Percentiles rank a stretch among this genome's conserved stretches.
phyloP scores from a whole-genome alignment of 2,888 invertebrate genomes.

The Suillia variegata region DNA sequence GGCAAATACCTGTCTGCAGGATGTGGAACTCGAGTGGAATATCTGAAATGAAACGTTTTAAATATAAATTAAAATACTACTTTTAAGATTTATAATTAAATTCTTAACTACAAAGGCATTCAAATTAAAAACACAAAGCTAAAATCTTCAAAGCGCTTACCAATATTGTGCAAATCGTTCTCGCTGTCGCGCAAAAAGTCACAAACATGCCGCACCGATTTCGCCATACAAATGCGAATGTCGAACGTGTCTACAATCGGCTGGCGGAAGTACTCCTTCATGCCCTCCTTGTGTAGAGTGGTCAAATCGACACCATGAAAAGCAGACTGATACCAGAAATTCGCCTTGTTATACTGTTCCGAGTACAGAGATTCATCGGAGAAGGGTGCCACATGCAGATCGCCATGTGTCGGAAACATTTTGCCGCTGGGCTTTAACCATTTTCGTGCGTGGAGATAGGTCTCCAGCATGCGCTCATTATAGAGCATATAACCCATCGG shows the following conservation, averaged over 20 bases:
- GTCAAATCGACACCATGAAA: conserved; percentile 98
- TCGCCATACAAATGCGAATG: conserved; percentile 94
- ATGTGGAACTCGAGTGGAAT: conserved; percentile 93
- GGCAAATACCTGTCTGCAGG: conserved; percentile 90
- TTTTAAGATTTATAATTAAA: not conserved
- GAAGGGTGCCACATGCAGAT: conserved; percentile 96
- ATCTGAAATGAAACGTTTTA: conserved; percentile 64
- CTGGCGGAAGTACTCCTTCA: conserved; percentile 97
- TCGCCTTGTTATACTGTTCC: conserved; percentile 98
- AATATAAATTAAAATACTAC: conserved; percentile 13
- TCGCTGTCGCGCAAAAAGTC: conserved; percentile 93
- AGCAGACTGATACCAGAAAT: conserved; percentile 98
- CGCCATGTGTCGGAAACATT: conserved; percentile 97
- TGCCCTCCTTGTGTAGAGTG: conserved; percentile 87
- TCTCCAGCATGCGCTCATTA: conserved; percentile 98
- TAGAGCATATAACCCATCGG: conserved; percentile 99
- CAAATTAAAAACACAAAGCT: not conserved
- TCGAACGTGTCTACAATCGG: conserved; percentile 99
- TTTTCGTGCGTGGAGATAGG: conserved; percentile 97
- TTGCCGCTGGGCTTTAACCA: conserved; percentile 92
- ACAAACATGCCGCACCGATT: conserved; percentile 89
- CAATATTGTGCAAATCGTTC: conserved; percentile 90
- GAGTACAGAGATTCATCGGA: conserved; percentile 96
- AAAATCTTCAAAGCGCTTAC: conserved; percentile 63
- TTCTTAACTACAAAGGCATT: not conserved